phyloP scores from a whole-genome alignment of 2,113 vertebrate species.

The Nibea albiflora region DNA sequence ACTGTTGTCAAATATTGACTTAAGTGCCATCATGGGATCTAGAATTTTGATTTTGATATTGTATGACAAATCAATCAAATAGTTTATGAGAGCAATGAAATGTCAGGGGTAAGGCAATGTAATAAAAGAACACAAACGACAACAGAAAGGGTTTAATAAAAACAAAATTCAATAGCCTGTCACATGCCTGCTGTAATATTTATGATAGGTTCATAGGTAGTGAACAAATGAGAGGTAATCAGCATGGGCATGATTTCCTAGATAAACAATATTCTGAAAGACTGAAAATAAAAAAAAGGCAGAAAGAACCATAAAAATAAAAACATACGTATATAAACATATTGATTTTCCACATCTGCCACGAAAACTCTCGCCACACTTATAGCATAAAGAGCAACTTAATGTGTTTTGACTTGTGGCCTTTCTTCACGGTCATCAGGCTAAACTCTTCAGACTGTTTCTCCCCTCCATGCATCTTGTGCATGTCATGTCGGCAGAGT shows the following conservation, averaged over 20 bases:
- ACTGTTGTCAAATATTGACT: constrained; percentile 70
- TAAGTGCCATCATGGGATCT: constrained; percentile 52
- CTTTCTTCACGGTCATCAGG: not conserved
- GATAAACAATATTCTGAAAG: not conserved
- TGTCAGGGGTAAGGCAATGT: constrained; percentile 22
- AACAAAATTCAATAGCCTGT: constrained; percentile 23
- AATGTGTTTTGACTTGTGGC: not conserved
- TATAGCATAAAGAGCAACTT: not conserved
- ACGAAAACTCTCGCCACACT: not conserved
- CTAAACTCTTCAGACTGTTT: not conserved
- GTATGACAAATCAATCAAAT: constrained; percentile 54
- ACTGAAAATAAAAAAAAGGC: not conserved
- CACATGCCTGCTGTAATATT: constrained; percentile 23
- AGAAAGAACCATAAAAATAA: too few relatives aligned
- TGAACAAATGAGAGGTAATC: constrained; percentile 20
- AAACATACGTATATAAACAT: not conserved
- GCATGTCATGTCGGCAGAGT: not conserved
- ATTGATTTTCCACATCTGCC: not conserved
- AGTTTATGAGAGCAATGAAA: constrained; percentile 30
- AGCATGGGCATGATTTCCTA: not conserved
- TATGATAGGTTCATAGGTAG: constrained; percentile 23
- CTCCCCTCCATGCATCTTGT: not conserved
- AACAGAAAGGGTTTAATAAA: constrained; percentile 41
- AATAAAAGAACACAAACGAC: constrained; percentile 29
- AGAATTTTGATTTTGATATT: constrained; percentile 51